Evolutionary conservation across 2,113 vertebrate species (phyloP), one percentile per base, ranked within the genome.

Genomic region (Orientallactaga bullata): DNA sequence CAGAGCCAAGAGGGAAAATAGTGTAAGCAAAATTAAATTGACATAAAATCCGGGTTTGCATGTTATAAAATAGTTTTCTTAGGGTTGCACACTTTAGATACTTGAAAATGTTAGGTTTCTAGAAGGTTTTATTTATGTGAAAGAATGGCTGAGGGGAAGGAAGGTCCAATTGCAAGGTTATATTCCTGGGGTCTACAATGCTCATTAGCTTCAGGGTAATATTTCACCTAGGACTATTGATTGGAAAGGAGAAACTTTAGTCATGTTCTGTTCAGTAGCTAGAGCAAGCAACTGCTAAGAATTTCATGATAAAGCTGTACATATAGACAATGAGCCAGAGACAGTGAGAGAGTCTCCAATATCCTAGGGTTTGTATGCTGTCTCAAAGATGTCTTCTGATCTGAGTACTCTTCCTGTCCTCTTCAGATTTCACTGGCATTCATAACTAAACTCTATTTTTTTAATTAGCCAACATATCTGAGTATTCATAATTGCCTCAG

Each of bases 171-270:
- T 68, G 28, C 37, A 84, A 39, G 71, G 83, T 80, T 77, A 74
- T 15, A 61, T 42, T 8, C 21, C 24, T 60, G 23, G 20, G 24
- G 42, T 17, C 26, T 24, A n/a, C 0, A 10, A 1, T 42, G 3
- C 39, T 94, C 37, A 66, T 85, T 86, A 88, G 28, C 61, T 58
- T 61, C 2, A 73, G 11, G 26, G 30, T 0, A 63, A 0, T 26
- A 68, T 87, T 89, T 93, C 61, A 95, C 35, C 2, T 94, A 60
- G 66, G 39, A 83, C 55, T 72, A 60, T 12, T 32, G 21, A 84
- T 32, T 60, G 47, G 82, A 61, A 81, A 78, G 89, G 84, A 47
- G 79, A 82, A 89, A 76, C 2, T 13, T 79, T 60, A 61, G 61
- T 12, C 12, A 37, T 81, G 74, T 83, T 77, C 16, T 32, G 3